Evolutionary conservation across 2,888 invertebrate genomes (phyloP).

Genomic region (Parnassius orleans): DNA sequence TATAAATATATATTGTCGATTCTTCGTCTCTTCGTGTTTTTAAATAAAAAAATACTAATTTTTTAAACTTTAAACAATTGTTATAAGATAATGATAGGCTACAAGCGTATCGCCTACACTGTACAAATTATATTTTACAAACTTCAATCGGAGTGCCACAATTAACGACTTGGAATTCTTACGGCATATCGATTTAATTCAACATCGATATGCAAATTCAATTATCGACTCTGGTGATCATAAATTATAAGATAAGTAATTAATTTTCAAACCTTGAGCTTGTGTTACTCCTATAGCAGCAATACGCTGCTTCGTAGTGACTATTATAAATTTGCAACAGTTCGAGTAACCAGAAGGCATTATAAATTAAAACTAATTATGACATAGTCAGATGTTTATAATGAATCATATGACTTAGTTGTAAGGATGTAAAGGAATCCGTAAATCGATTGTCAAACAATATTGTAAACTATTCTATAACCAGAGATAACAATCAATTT

Average conservation of each 20-base stretch:
- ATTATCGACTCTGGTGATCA: conserved; percentile 12
- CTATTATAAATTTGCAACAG: conserved; percentile 26
- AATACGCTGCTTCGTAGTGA: neutral
- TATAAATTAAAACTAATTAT: conserved; percentile 24
- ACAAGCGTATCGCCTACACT: no score
- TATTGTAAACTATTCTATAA: no score
- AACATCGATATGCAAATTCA: conserved; percentile 17
- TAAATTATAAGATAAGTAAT: conserved; percentile 24
- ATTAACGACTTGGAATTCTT: conserved; percentile 7
- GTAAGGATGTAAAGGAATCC: no score
- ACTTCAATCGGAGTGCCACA: neutral
- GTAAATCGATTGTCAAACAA: no score
- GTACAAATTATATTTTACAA: conserved; percentile 1
- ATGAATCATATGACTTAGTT: no score
- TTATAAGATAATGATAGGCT: no score
- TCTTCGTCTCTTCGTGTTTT: no score
- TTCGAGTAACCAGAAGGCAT: conserved; percentile 16
- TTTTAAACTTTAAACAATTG: no score
- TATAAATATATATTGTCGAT: no score
- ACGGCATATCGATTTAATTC: conserved; percentile 7
- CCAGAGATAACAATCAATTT: no score
- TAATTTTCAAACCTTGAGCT: conserved; percentile 25
- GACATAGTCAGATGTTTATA: neutral
- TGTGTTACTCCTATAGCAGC: conserved; percentile 17
- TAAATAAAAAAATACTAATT: no score